Percentiles rank a stretch among this genome's conserved stretches.
Evolutionary conservation across 2,113 vertebrate species (phyloP).

Genomic region (Donacobius atricapilla): DNA sequence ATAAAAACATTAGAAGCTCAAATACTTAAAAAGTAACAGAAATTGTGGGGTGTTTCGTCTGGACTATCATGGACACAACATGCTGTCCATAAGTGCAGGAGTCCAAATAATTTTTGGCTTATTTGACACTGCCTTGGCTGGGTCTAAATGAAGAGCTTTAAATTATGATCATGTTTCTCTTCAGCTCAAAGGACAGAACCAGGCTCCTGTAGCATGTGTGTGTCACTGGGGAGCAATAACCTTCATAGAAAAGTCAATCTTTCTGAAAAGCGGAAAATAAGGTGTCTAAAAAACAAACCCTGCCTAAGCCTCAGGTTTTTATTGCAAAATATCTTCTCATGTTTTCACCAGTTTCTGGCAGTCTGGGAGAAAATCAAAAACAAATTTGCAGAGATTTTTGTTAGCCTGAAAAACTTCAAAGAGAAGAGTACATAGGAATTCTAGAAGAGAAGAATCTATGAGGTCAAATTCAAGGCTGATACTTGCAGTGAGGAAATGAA

Average conservation of each 20-base stretch:
- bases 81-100: neutral
- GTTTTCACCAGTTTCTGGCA: neutral
- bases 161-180: neutral
- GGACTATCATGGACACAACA: neutral
- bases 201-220: neutral
- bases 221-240: neutral
- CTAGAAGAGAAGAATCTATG: neutral
- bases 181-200: neutral
- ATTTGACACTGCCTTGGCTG: neutral
- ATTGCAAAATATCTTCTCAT: neutral
- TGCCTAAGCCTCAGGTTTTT: neutral
- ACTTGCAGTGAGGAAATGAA: neutral
- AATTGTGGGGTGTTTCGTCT: fast-evolving
- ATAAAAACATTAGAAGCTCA: slow-evolving; percentile 31
- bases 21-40: neutral
- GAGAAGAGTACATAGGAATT: neutral
- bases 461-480: slow-evolving; percentile 17
- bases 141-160: neutral
- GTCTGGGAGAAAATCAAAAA: neutral
- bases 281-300: neutral
- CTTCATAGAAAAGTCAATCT: neutral
- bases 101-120: neutral
- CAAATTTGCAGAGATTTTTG: neutral
- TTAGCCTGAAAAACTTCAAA: slow-evolving; percentile 12
- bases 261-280: neutral